These are phyloP conservation scores for Zosterops japonicus DNA, from an alignment of 2,113 vertebrate genomes.

Conservation along the genomic window DNA sequence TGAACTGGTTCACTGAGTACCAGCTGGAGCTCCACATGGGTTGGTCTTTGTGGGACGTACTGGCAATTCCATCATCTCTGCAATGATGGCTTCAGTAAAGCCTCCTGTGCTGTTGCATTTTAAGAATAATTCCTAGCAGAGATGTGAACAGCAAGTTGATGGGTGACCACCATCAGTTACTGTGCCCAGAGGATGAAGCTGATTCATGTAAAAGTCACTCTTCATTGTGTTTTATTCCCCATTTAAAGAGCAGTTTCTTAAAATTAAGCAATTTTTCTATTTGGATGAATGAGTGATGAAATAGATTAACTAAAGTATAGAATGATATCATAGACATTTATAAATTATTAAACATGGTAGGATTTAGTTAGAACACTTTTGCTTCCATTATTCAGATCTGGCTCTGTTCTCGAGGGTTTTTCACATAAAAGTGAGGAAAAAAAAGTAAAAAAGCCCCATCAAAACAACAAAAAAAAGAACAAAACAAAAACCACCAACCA, in stretches of 20 bases:
- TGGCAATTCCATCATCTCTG: background rate
- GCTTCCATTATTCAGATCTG: background rate
- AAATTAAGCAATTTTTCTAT: background rate
- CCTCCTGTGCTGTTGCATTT: background rate
- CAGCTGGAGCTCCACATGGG: background rate
- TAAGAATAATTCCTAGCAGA: background rate
- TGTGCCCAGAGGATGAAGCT: background rate
- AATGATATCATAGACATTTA: background rate
- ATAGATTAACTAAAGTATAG: background rate
- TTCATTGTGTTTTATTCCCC: background rate
- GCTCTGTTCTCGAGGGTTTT: background rate
- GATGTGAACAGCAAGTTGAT: background rate
- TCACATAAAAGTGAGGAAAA: background rate
- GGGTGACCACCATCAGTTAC: background rate
- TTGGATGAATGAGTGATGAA: background rate
- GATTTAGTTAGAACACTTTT: background rate
- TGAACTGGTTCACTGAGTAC: background rate
- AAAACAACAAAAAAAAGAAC: too few species aligned
- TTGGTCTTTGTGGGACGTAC: accelerated
- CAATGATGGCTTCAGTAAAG: background rate
- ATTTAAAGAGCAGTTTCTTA: background rate
- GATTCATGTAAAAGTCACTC: background rate
- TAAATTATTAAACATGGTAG: background rate
- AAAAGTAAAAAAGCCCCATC: background rate
- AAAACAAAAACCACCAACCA: too few species aligned